Evolutionary conservation across 1,140 invertebrate species (phyloP), one percentile per base, ranked within the genome.

Genomic region (Chelonus insularis): DNA sequence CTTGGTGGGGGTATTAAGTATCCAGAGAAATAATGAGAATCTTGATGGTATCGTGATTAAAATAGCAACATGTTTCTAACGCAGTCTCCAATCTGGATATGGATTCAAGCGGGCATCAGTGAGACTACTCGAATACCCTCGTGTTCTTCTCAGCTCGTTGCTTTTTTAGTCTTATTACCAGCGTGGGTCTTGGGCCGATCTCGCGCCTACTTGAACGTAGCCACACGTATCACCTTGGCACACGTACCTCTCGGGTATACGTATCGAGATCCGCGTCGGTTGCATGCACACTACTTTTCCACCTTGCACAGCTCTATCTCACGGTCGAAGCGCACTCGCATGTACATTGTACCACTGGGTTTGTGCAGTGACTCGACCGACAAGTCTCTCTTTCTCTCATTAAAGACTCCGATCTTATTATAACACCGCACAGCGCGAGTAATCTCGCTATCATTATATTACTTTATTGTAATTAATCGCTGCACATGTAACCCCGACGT

Each of bases 381-480:
- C 25, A 29, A 29, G 25, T 29, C 25, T 29, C 25, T 55, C 18
- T 21, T 37, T 32, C 45, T 37, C 52, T 57, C 60, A 62, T 62
- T 62, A 62, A 60, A 34, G 7, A 18, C 52, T 6, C 4, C 7
- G 43, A 55, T 34, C 60, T 62, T 52, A 57, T 62, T 56, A 56
- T 62, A 56, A 57, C 52, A 65, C 59, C 58, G 45, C 65, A 62
- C 64, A 63, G 62, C 67, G 48, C 62, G 60, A 66, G 64, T 9
- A 50, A 68, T 68, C 65, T 65, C 58, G 63, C 66, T 60, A 66
- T 69, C 74, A 75, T 77, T 77, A 76, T 69, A 73, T 77, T 76
- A 76, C 73, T 71, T 77, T 74, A 74, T 71, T 75, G 74, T 76
- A 77, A 76, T 75, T 76, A 74, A 76, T 77, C 56, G 65, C 51